These are phyloP conservation scores for Caenorhabditis doughertyi DNA, from an alignment of 2,888 invertebrate genomes.

Conservation along the genomic window DNA sequence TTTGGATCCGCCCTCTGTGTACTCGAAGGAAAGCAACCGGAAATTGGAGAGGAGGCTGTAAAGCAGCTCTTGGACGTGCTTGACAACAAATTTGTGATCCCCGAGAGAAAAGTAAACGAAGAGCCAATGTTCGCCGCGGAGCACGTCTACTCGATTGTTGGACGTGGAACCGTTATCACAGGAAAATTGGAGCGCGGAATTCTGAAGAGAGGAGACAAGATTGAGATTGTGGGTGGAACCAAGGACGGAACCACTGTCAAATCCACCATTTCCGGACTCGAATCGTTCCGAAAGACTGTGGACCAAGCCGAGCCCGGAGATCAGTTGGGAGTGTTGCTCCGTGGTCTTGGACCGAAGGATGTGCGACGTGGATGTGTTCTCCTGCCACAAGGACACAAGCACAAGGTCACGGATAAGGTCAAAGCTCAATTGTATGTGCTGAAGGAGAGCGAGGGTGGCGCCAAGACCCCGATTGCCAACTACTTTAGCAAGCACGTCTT, in stretches of 20 bases:
- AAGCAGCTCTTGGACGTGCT: constrained; percentile 90
- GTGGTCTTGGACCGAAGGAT: constrained; percentile 88
- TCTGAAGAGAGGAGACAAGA: constrained; percentile 92
- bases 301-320: constrained; percentile 98
- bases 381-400: constrained; percentile 89
- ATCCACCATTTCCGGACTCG: constrained; percentile 87
- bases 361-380: constrained; percentile 87
- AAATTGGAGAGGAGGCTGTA: constrained; percentile 88
- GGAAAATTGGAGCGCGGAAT: constrained; percentile 93
- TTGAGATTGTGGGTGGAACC: constrained; percentile 90
- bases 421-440: constrained; percentile 89
- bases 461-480: constrained; percentile 89
- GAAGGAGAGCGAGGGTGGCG: constrained; percentile 94
- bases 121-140: constrained; percentile 96
- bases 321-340: constrained; percentile 93
- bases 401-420: constrained; percentile 88
- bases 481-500: constrained; percentile 92
- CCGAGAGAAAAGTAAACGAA: constrained; percentile 91
- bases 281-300: constrained; percentile 96
- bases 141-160: constrained; percentile 90
- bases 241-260: constrained; percentile 68
- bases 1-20: constrained; percentile 93
- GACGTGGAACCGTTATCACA: constrained; percentile 94
- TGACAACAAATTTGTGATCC: constrained; percentile 86
- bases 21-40: constrained; percentile 87